Evolutionary conservation across 2,888 invertebrate species (phyloP).

Genomic region (Tachystola acroxantha): DNA sequence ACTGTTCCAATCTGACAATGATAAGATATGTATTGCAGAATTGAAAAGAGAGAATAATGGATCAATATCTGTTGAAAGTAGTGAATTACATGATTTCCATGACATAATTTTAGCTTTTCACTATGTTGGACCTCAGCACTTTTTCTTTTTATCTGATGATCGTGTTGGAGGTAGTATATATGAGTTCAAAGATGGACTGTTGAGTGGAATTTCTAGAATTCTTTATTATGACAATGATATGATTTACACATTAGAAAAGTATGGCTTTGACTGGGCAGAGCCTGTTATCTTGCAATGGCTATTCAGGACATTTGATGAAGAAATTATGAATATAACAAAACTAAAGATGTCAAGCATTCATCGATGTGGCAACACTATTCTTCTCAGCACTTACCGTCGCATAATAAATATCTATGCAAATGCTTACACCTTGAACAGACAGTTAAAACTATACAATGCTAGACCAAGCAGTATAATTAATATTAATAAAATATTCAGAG

Average conservation of each 20-base stretch:
- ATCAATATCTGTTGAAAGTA: not conserved
- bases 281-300: not conserved
- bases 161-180: not conserved
- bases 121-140: not conserved
- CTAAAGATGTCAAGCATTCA: not conserved
- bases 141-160: not conserved
- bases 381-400: not conserved
- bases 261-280: not conserved
- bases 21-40: not conserved
- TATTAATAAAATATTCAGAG: not conserved
- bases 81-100: not conserved
- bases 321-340: not conserved
- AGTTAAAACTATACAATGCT: too few relatives aligned
- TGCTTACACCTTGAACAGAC: not conserved
- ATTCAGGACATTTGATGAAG: not conserved
- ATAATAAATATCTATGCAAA: not conserved
- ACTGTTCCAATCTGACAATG: not conserved
- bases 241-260: not conserved
- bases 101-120: not conserved
- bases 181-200: not conserved
- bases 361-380: not conserved
- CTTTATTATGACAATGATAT: not conserved
- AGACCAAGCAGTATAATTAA: too few relatives aligned
- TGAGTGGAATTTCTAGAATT: not conserved
- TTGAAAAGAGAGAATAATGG: not conserved